phyloP scores from a whole-genome alignment of 2,888 invertebrate species.

The Strigamia crassipes region DNA sequence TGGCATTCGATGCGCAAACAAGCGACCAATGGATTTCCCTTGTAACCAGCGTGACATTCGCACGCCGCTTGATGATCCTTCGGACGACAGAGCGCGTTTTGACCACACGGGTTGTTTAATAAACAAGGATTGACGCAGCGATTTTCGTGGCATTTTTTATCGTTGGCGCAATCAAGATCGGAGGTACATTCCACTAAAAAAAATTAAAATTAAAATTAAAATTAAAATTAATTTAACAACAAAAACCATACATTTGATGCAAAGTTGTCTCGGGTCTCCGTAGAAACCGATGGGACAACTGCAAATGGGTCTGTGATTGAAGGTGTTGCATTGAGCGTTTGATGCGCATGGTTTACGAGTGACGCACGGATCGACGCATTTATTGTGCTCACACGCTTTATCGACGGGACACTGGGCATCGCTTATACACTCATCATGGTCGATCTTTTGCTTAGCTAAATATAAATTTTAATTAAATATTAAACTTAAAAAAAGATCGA shows the following conservation, averaged over 20 bases:
- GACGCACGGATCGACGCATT: slow-evolving; percentile 78
- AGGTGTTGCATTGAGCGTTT: slow-evolving; percentile 62
- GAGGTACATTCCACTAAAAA: slow-evolving; percentile 51
- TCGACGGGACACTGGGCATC: slow-evolving; percentile 85
- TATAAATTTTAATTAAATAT: neutral
- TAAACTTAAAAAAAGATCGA: neutral
- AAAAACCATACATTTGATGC: slow-evolving; percentile 50
- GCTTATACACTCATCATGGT: slow-evolving; percentile 76
- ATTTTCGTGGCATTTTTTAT: slow-evolving; percentile 52
- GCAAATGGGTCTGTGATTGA: slow-evolving; percentile 76
- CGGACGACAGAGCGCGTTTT: slow-evolving; percentile 77
- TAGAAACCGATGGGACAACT: slow-evolving; percentile 79
- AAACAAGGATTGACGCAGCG: slow-evolving; percentile 63
- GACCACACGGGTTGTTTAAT: slow-evolving; percentile 81
- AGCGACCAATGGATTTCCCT: slow-evolving; percentile 75
- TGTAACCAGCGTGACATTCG: slow-evolving; percentile 73
- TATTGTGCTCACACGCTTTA: slow-evolving; percentile 77
- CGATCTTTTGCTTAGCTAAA: slow-evolving; percentile 45
- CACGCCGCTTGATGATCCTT: slow-evolving; percentile 77
- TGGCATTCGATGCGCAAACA: slow-evolving; percentile 57
- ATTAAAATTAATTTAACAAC: neutral
- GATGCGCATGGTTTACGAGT: slow-evolving; percentile 53
- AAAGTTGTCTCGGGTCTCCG: slow-evolving; percentile 50
- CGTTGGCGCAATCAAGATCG: slow-evolving; percentile 51
- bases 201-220: slow-evolving; percentile 21